phyloP scores from a whole-genome alignment of 1,140 invertebrate species.

The Euura saliciscinereae region DNA sequence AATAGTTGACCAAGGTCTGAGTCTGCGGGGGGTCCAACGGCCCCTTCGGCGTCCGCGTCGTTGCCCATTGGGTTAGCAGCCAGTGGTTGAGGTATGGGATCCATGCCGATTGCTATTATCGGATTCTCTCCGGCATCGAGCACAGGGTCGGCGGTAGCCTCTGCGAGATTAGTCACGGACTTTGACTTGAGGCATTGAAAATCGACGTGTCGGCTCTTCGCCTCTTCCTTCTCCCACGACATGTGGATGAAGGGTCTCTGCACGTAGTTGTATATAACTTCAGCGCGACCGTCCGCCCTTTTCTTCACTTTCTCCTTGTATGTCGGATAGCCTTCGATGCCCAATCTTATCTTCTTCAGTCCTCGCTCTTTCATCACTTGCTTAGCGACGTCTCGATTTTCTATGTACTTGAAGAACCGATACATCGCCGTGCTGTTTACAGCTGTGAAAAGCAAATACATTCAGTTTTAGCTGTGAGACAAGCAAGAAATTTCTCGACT shows the following conservation, averaged over 20 bases:
- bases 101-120: conserved; percentile 46
- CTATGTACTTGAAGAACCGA: conserved; percentile 99
- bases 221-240: conserved; percentile 99
- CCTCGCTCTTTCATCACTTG: conserved; percentile 98
- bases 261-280: conserved; percentile 99
- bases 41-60: conserved; percentile 49
- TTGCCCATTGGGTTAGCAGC: conserved; percentile 34
- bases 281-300: conserved; percentile 87
- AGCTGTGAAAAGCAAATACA: conserved; percentile 60
- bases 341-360: conserved; percentile 97
- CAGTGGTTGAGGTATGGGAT: conserved; percentile 38
- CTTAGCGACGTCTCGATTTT: conserved; percentile 99
- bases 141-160: conserved; percentile 87
- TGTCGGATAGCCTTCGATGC: conserved; percentile 99
- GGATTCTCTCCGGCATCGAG: conserved; percentile 68
- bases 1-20: conserved; percentile 32
- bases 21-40: conserved; percentile 34
- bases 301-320: conserved; percentile 97
- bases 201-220: conserved; percentile 98
- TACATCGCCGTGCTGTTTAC: conserved; percentile 92
- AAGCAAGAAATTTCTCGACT: background rate
- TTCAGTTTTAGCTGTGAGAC: background rate
- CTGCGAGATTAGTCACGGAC: conserved; percentile 90
- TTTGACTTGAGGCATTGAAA: conserved; percentile 97
- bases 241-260: conserved; percentile 99